These are phyloP conservation scores for Calyptommatus sinebrachiatus DNA, from an alignment of 2,113 vertebrate species.

Conservation along the genomic window DNA sequence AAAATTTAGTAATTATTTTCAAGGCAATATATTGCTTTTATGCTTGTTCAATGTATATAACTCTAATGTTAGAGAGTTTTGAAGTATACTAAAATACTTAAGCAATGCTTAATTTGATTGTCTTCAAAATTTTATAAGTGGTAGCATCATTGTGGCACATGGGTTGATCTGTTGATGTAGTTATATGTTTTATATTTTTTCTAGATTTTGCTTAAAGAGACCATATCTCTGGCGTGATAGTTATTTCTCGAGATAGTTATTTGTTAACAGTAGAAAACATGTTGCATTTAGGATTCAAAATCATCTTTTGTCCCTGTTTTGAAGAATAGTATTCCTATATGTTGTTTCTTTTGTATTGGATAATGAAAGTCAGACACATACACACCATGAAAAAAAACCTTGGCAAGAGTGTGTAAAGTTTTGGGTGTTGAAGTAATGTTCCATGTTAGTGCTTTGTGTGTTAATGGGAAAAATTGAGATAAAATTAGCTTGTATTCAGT, in stretches of 20 bases:
- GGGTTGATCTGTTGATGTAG: conserved; percentile 3
- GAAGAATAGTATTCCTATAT: not conserved
- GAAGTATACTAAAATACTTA: not conserved
- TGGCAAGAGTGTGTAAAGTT: not conserved
- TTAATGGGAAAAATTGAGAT: not conserved
- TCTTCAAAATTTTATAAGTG: not conserved
- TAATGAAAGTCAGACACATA: not conserved
- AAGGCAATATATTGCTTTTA: not conserved
- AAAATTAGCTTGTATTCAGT: not conserved
- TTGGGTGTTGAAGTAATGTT: not conserved
- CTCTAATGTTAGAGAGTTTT: not conserved
- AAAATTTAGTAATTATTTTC: not conserved
- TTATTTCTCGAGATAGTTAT: not conserved
- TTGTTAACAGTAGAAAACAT: not conserved
- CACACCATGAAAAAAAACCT: no score
- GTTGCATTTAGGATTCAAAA: not conserved
- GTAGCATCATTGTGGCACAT: not conserved
- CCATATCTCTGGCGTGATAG: not conserved
- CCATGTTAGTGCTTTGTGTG: not conserved
- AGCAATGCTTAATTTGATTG: not conserved
- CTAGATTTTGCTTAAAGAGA: not conserved
- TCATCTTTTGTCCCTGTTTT: not conserved
- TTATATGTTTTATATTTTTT: not conserved
- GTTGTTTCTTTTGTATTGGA: not conserved
- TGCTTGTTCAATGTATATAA: not conserved